These are phyloP conservation scores for Drosophila pallidifrons DNA, from an alignment of 1,140 invertebrate genomes.

Conservation along the genomic window DNA sequence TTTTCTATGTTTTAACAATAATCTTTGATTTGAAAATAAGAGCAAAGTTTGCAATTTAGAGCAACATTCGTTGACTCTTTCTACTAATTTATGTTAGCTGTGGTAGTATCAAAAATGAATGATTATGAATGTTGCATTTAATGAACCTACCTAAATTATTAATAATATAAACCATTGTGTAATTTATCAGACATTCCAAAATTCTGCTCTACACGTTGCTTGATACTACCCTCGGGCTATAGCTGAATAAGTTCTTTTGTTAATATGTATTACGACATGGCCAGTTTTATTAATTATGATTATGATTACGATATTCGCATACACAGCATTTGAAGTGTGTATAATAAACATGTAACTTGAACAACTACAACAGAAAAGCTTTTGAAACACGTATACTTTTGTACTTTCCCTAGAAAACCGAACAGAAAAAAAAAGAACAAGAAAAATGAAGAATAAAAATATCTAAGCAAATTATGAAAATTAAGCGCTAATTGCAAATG, in stretches of 20 bases:
- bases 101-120: constrained; percentile 2
- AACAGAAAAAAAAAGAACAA: constrained; percentile 34
- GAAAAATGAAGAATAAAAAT: constrained; percentile 26
- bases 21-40: constrained; percentile 18
- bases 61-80: neutral
- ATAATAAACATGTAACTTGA: constrained; percentile 39
- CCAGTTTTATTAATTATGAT: constrained; percentile 32
- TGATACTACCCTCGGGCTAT: neutral
- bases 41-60: neutral
- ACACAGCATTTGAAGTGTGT: constrained; percentile 27
- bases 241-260: constrained; percentile 9
- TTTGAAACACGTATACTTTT: constrained; percentile 81
- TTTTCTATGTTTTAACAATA: constrained; percentile 20
- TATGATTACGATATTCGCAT: constrained; percentile 15
- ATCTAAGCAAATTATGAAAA: constrained; percentile 35
- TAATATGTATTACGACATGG: constrained; percentile 10
- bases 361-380: constrained; percentile 60
- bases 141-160: constrained; percentile 5
- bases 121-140: constrained; percentile 12
- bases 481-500: constrained; percentile 66
- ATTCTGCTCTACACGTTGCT: neutral
- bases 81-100: constrained; percentile 1
- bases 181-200: constrained; percentile 24
- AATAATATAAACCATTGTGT: constrained; percentile 1
- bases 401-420: constrained; percentile 72